A percentile compares a stretch with the other conserved stretches of the same genome.
These are phyloP conservation scores for Eriosoma lanigerum DNA, from an alignment of 1,140 invertebrate species.

Conservation along the genomic window DNA sequence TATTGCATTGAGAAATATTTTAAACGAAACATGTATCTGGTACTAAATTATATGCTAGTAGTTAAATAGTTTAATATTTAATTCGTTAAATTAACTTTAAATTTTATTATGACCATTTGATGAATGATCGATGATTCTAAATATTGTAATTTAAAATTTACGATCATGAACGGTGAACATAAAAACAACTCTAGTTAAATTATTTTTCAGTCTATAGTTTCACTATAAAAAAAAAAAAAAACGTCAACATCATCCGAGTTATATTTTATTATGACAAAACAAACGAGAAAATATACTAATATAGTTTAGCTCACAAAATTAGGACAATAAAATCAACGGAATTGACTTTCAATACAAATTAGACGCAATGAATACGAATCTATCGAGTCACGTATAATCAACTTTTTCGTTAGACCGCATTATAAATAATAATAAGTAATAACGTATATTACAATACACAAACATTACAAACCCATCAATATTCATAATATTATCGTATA, in stretches of 20 bases:
- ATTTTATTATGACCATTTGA: no score
- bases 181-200: not conserved
- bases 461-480: no score
- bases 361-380: no score
- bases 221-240: not conserved
- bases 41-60: no score
- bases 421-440: not conserved
- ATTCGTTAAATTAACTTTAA: no score
- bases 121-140: no score
- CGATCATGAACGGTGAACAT: no score
- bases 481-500: no score
- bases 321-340: not conserved
- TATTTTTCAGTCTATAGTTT: slow-evolving; percentile 14
- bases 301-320: not conserved
- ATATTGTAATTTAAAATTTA: no score
- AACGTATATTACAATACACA: no score
- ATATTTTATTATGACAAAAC: not conserved
- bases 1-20: not conserved
- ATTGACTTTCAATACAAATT: no score
- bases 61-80: no score
- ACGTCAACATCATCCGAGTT: not conserved
- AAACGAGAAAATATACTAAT: not conserved
- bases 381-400: not conserved
- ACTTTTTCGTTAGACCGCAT: not conserved
- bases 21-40: not conserved